Base-by-base conservation (phyloP, 2,888 invertebrate genomes). In the Polydrusus pterygomalis region DNA sequence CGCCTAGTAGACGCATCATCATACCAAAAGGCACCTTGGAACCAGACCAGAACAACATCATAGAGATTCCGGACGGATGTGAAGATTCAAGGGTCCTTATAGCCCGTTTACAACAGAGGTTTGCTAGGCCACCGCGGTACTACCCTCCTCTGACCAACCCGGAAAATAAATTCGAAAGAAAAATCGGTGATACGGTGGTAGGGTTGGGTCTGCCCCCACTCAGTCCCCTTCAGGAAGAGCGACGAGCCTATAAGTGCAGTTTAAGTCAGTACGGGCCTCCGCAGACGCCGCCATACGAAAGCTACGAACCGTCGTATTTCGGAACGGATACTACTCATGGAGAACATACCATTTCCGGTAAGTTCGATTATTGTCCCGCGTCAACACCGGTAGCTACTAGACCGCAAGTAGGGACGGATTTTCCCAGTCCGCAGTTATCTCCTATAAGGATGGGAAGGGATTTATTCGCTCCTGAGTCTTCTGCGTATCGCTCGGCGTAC, bases 1-100 rank as follows among this genome's bases (percentile, higher is more conserved):
- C 20, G 6, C 51, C 67, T 0, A 18, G 25, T 11, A 63, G 62
- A 56, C 60, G 63, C 45, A 40, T 74, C 10, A 70, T 70, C 7
- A 74, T 74, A 18, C 74, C 70, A 1, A 74, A 74, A 62, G 74
- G 70, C 13, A 70, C 70, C 17, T 38, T 74, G n/a, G 64, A 74
- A 30, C 17, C 63, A 0, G 70, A 47, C 45, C 58, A 38, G 17
- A 64, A 64, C 20, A 74, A 74, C 45, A 56, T 74, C 11, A 58
- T 70, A 6, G 69, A 74, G 15, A 74, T 70, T 25, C 70, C 75
- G 0, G 64, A 58, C 15, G 45, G 54, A 13, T 72, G 68, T 10
- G 76, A 76, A 40, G 76, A 76, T 40, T 72, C 76, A 1, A 38
- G 45, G 13, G 69, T 64, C 0, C 70, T 76, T 1, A 72, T 76